Percentiles rank a stretch among this genome's conserved stretches.
phyloP scores from a whole-genome alignment of 2,113 vertebrate genomes.

The Labeo rohita region DNA sequence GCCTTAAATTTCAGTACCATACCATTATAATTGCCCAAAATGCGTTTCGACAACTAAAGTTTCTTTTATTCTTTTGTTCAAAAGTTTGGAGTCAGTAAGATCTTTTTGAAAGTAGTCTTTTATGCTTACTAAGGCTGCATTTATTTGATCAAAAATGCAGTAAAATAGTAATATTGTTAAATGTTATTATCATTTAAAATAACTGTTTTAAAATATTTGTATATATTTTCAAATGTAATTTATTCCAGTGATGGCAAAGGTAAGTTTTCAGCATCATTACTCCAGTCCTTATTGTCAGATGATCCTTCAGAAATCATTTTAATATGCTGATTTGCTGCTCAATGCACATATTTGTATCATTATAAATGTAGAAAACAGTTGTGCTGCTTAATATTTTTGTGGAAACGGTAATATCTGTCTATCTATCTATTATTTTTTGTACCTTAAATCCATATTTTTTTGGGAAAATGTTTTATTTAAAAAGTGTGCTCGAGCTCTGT shows the following conservation, averaged over 20 bases:
- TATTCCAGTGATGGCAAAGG: not conserved
- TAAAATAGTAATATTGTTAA: not conserved
- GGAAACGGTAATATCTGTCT: too few species aligned
- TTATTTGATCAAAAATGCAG: not conserved
- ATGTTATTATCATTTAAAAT: not conserved
- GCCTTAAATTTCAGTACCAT: not conserved
- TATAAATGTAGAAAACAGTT: not conserved
- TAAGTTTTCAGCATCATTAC: not conserved
- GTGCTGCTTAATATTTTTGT: not conserved
- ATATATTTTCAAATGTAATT: not conserved
- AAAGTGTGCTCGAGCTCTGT: not conserved
- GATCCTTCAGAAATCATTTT: not conserved
- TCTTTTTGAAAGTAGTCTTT: not conserved
- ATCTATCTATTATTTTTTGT: too few species aligned
- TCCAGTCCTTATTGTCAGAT: not conserved
- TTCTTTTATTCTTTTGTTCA: not conserved
- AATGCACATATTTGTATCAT: not conserved
- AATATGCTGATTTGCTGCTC: not conserved
- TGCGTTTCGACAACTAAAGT: not conserved
- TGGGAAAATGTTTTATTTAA: not conserved
- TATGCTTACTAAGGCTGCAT: not conserved
- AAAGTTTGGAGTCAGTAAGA: not conserved
- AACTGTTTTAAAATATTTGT: not conserved
- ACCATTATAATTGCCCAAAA: not conserved
- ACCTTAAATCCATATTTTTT: too few species aligned